Evolutionary conservation across 2,113 vertebrate species (phyloP).

Genomic region (Chrysochloris asiatica): DNA sequence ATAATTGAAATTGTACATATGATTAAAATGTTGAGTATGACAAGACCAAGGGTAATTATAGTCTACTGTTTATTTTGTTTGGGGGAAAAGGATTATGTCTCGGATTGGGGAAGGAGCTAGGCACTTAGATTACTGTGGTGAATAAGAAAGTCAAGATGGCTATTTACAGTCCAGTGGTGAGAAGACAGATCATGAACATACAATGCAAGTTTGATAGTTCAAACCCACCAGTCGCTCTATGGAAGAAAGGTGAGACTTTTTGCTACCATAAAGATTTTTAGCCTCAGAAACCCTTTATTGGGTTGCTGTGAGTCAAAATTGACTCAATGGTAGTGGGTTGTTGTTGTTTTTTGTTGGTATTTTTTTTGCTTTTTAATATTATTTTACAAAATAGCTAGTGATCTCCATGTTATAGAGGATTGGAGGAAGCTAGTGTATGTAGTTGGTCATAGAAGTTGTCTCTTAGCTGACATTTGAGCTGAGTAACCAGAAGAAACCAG

Average conservation of each 20-base stretch:
- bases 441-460: not conserved
- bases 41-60: not conserved
- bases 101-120: not conserved
- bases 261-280: no score
- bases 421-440: constrained; percentile 10
- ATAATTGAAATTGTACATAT: constrained; percentile 3
- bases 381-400: not conserved
- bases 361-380: no score
- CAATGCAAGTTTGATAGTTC: no score
- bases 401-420: not conserved
- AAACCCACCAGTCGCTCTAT: no score
- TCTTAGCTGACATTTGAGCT: constrained; percentile 24
- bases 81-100: not conserved
- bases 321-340: no score
- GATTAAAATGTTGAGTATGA: constrained; percentile 2
- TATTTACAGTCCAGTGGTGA: not conserved
- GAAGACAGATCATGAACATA: not conserved
- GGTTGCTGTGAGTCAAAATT: no score
- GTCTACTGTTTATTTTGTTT: not conserved
- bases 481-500: not conserved
- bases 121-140: constrained; percentile 2
- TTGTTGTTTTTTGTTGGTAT: no score
- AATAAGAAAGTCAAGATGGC: not conserved
- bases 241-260: no score
- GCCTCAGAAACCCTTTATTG: no score